A percentile compares a stretch with the other conserved stretches of the same genome.
phyloP scores from a whole-genome alignment of 2,797 vertebrate genomes.

The Oreochromis grahami region DNA sequence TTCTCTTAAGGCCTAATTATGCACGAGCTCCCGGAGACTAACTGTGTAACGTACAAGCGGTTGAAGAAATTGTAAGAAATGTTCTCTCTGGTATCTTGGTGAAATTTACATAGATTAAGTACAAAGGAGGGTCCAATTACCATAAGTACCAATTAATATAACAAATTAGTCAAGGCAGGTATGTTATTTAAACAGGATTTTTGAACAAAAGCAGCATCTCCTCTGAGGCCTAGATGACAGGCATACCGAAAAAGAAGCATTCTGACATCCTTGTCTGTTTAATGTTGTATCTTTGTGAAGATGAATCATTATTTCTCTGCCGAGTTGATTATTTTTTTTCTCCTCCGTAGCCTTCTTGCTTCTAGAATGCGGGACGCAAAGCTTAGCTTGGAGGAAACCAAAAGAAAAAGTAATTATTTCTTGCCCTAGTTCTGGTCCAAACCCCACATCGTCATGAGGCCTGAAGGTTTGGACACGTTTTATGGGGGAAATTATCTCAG shows the following conservation, averaged over 20 bases:
- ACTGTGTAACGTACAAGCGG: conserved; percentile 35
- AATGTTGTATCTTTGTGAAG: neutral
- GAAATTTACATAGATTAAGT: conserved; percentile 26
- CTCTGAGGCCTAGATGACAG: neutral
- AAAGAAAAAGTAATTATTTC: conserved; percentile 32
- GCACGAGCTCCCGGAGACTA: conserved; percentile 43
- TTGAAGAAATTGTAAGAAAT: conserved; percentile 25
- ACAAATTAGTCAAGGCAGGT: conserved; percentile 12
- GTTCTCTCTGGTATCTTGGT: neutral
- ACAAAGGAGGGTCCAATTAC: conserved; percentile 13
- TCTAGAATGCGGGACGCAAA: neutral
- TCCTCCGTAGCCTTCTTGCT: neutral
- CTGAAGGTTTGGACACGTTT: conserved; percentile 10
- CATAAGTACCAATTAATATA: conserved; percentile 30
- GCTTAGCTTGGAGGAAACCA: neutral
- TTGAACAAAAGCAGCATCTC: neutral
- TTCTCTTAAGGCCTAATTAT: conserved; percentile 59
- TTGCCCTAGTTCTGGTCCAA: conserved; percentile 22
- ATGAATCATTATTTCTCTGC: neutral
- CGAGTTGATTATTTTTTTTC: neutral
- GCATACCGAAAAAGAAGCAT: neutral
- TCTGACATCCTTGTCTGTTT: neutral
- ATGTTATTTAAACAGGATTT: neutral
- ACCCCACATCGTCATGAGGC: neutral
- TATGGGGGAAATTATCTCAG: conserved; percentile 35